Conservation (phyloP, 2,797 vertebrate genomes). For the Adelosebastes latens region DNA sequence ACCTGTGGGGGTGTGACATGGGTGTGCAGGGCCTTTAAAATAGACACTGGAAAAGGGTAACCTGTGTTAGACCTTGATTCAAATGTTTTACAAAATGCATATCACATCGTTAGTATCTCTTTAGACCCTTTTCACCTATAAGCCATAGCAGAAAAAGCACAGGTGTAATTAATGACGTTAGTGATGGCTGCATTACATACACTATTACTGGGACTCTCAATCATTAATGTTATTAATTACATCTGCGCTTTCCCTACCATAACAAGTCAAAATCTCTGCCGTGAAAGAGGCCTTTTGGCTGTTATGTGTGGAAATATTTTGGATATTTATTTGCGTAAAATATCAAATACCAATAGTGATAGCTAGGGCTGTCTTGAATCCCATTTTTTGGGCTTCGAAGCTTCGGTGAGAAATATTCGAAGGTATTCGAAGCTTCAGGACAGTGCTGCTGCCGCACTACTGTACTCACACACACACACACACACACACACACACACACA, state of each 20-base stretch:
- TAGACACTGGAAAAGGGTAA: neutral
- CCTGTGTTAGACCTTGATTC: neutral
- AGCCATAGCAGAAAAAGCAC: neutral
- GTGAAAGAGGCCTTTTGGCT: accelerated
- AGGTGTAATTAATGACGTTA: too few relatives aligned
- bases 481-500: too few relatives aligned
- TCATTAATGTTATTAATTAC: neutral
- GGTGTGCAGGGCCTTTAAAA: neutral
- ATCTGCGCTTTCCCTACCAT: neutral
- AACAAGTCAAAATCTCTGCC: too few relatives aligned
- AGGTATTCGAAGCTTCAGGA: too few relatives aligned
- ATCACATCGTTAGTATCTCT: neutral
- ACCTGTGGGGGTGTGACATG: neutral
- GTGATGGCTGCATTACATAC: neutral
- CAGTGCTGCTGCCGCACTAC: too few relatives aligned
- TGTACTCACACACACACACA: too few relatives aligned
- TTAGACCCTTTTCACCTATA: neutral
- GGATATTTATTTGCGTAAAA: too few relatives aligned
- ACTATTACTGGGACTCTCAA: neutral
- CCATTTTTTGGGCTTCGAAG: too few relatives aligned
- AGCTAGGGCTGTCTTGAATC: too few relatives aligned
- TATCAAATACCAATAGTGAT: too few relatives aligned
- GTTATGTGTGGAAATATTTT: too few relatives aligned
- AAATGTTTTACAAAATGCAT: neutral
- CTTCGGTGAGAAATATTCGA: too few relatives aligned